Evolutionary conservation across 2,113 vertebrate genomes (phyloP).

Genomic region (Seriola quinqueradiata): DNA sequence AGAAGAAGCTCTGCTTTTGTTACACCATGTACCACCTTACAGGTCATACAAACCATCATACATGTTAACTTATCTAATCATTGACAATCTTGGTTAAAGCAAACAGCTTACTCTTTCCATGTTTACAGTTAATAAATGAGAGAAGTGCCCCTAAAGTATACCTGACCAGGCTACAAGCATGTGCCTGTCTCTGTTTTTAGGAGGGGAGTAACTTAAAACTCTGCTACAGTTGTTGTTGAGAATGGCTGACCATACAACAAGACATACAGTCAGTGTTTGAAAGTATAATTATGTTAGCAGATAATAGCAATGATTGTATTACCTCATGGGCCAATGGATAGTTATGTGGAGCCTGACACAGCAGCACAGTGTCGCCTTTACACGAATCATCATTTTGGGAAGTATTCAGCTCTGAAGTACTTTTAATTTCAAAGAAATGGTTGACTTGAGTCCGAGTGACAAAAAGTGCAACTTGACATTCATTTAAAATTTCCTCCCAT

Average conservation of each 20-base stretch:
- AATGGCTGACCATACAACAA: neutral
- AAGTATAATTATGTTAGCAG: slow-evolving; percentile 23
- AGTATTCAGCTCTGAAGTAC: neutral
- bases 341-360: slow-evolving; percentile 18
- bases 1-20: too few species aligned
- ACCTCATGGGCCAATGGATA: slow-evolving; percentile 23
- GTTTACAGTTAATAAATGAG: slow-evolving; percentile 49
- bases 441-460: neutral
- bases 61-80: slow-evolving; percentile 38
- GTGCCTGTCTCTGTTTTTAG: neutral
- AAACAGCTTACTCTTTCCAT: neutral
- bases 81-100: neutral
- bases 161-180: neutral
- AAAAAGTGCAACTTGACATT: neutral
- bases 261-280: slow-evolving; percentile 22
- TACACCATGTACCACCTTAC: too few species aligned
- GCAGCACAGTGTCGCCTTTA: neutral
- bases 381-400: neutral
- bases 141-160: neutral
- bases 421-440: neutral
- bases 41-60: neutral
- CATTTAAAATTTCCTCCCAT: neutral
- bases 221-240: too few species aligned
- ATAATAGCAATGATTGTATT: neutral
- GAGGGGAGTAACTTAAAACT: neutral